These are phyloP conservation scores for Boloria selene DNA, from an alignment of 2,888 invertebrate genomes.

Conservation along the genomic window DNA sequence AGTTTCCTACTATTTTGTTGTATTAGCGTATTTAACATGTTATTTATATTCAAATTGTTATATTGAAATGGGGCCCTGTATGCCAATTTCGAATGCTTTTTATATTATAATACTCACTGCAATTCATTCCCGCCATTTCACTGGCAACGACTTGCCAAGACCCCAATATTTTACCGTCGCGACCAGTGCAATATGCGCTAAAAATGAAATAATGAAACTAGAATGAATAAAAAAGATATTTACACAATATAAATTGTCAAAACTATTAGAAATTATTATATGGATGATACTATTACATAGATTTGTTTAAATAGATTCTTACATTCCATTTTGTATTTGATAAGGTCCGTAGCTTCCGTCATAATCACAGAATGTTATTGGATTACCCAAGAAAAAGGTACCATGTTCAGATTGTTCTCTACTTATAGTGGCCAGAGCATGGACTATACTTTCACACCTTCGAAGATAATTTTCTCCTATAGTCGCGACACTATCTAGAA, in stretches of 20 bases:
- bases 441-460: slow-evolving; percentile 85
- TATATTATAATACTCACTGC: slow-evolving; percentile 79
- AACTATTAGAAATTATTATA: too few relatives aligned
- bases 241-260: neutral
- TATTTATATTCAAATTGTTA: neutral
- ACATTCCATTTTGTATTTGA: slow-evolving; percentile 80
- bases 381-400: slow-evolving; percentile 77
- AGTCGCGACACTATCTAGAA: slow-evolving; percentile 64
- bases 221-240: neutral
- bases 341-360: slow-evolving; percentile 85
- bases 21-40: slow-evolving; percentile 29
- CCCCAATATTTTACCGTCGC: slow-evolving; percentile 80
- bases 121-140: slow-evolving; percentile 72
- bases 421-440: slow-evolving; percentile 76
- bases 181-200: slow-evolving; percentile 84
- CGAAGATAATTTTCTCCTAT: slow-evolving; percentile 84
- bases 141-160: slow-evolving; percentile 73
- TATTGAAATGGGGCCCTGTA: neutral
- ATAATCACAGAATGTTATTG: slow-evolving; percentile 82
- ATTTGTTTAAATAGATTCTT: slow-evolving; percentile 52
- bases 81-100: neutral
- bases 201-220: slow-evolving; percentile 32
- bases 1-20: slow-evolving; percentile 42
- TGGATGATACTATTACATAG: neutral
- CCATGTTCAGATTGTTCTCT: slow-evolving; percentile 83